Base-by-base conservation (phyloP, 2,888 invertebrate species). In the Torymus aiolomorphi region DNA sequence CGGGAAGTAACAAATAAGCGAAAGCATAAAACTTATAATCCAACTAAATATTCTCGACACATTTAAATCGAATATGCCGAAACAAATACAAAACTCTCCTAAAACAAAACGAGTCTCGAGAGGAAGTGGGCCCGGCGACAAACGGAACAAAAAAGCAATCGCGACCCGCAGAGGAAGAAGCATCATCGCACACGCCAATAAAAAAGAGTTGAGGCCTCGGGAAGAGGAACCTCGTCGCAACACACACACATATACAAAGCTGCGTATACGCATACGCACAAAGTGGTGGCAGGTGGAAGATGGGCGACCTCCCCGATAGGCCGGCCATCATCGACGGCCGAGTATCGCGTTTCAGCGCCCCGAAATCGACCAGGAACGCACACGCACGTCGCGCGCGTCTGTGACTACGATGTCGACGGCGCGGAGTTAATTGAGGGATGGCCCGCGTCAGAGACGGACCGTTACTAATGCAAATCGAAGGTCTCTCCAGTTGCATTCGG, bases 201-300 rank as follows among this genome's bases (percentile, higher is more conserved):
- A 42, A 52, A 56, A 62, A 16, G 61, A 49, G 42, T 8, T n/a
- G 16, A 51, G 52, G 20, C 4, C 70, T 2, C 49, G 20, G 74
- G 59, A 62, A 75, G 63, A 75, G 52, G 62, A 77, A 65, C 71
- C 63, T 77, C 52, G 16, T 18, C 56, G 56, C n/a, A n/a, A n/a
- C 51, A 65, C 12, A 62, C 42, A 31, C 16, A 18, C 11, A 65
- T 61, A 20, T 5, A 31, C 31, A 31, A 5, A 31, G 3, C 3
- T 5, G 31, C 5, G 31, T 31, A 31, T 31, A 31, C 31, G 31
- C 31, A 31, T 31, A 31, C 31, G 31, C 31, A 31, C 83, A 83
- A 86, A 84, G 84, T 84, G 84, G 86, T 88, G 88, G 87, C 89
- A 88, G 88, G 87, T 89, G 88, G 88, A 88, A 87, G 88, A 87